Base-by-base conservation (phyloP, 2,797 vertebrate species). In the Rhinichthys osculus region DNA sequence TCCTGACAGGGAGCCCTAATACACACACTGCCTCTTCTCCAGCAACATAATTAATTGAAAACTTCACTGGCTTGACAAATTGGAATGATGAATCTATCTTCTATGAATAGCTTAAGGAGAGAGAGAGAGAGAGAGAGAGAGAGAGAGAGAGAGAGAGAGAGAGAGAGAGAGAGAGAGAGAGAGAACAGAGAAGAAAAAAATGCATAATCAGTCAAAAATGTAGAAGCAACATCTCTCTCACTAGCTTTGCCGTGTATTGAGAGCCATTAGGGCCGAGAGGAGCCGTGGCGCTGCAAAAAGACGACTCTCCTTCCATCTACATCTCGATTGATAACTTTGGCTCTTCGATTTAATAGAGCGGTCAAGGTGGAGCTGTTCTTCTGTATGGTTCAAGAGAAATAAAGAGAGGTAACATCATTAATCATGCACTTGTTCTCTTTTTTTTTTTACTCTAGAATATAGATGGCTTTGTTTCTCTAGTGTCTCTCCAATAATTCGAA, bases 21-120 rank as follows among this genome's bases (percentile, higher is more conserved):
- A 94, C 95, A 94, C 95, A 95, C 94, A 92, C 92, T 94, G 96
- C 95, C 95, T 95, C 95, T 86, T 86, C 82, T 91, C 92, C 91
- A 92, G 93, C 95, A 89, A 96, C 96, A 96, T 99, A 98, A 99
- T 99, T 99, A 99, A 99, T 99, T 97, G 97, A 98, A 96, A 98
- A 97, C 97, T 95, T 97, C 94, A 95, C 97, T 95, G 96, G 96
- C 96, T 98, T 99, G 98, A 99, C 98, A 99, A 99, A 99, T 99
- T 99, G 97, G 98, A 97, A 98, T 99, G 98, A 99, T 99, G 97
- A 98, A 99, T 99, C 97, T 98, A 97, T 98, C 97, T 95, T 94
- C 97, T 97, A 98, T 98, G 97, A 98, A 98, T 97, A 97, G 96
- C 95, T 95, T 94, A 95, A 93, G 92, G 78, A 83, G 59, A 76